These are phyloP conservation scores for Lampris incognitus DNA, from an alignment of 2,113 vertebrate genomes.

Conservation along the genomic window DNA sequence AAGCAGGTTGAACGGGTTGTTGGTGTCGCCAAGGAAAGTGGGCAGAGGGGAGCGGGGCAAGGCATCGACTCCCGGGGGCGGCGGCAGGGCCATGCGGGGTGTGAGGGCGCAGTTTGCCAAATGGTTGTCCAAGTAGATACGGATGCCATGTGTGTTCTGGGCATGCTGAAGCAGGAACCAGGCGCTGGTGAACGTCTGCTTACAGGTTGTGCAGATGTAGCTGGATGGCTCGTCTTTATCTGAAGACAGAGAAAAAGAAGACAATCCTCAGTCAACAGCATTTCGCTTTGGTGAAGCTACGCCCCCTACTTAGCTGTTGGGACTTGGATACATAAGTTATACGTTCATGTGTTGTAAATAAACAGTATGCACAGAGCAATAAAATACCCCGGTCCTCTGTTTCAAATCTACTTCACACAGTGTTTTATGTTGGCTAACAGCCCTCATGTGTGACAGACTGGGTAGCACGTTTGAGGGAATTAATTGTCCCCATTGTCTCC, in stretches of 20 bases:
- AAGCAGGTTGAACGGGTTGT: constrained; percentile 96
- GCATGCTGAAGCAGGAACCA: constrained; percentile 99
- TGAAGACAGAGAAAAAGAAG: constrained; percentile 75
- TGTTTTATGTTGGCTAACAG: constrained; percentile 19
- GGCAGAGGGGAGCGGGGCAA: constrained; percentile 95
- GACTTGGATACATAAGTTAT: too few relatives aligned
- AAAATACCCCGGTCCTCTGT: not conserved
- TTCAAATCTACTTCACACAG: not conserved
- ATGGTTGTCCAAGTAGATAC: constrained; percentile 98
- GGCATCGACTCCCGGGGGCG: constrained; percentile 90
- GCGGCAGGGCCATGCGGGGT: constrained; percentile 95
- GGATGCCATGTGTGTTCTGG: constrained; percentile 98
- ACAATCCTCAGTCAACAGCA: constrained; percentile 18
- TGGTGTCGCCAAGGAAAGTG: constrained; percentile 94
- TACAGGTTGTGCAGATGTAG: constrained; percentile 99
- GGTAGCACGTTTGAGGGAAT: constrained; percentile 9
- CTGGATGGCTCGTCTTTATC: constrained; percentile 99
- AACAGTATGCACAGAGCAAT: not conserved
- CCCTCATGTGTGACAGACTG: constrained; percentile 18
- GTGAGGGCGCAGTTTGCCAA: constrained; percentile 93
- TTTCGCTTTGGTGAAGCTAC: too few relatives aligned
- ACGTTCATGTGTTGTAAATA: too few relatives aligned
- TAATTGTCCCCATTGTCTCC: not conserved
- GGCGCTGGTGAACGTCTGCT: constrained; percentile 98
- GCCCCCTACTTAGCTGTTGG: too few relatives aligned